phyloP scores from a whole-genome alignment of 2,888 invertebrate genomes.

The Isoperla grammatica region DNA sequence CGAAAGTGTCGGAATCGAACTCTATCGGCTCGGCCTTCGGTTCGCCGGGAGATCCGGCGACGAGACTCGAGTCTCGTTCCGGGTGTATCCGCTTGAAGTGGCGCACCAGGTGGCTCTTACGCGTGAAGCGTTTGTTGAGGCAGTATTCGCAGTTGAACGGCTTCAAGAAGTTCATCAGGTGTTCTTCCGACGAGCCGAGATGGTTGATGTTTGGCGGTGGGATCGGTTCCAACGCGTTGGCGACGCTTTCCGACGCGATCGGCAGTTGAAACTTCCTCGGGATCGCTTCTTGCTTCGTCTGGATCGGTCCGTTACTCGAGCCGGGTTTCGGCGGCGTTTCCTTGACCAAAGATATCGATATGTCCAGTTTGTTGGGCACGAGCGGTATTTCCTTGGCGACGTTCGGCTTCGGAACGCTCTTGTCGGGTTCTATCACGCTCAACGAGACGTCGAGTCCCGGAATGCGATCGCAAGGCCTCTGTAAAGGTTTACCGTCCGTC shows the following conservation, averaged over 20 bases:
- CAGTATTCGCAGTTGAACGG: constrained; percentile 34
- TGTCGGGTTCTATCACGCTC: background rate
- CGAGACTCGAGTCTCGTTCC: constrained; percentile 25
- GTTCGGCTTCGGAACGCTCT: background rate
- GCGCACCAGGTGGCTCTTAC: constrained; percentile 33
- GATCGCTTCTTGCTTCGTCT: background rate
- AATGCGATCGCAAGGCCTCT: background rate
- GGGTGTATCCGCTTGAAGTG: constrained; percentile 34
- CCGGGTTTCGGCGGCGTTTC: background rate
- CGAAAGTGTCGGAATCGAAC: constrained; percentile 12
- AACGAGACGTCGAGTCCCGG: constrained; percentile 8
- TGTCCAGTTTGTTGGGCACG: constrained; percentile 11
- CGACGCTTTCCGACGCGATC: too few species aligned
- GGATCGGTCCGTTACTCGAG: background rate
- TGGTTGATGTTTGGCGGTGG: too few species aligned
- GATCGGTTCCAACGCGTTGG: too few species aligned
- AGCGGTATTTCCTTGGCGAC: background rate
- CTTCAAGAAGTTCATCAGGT: constrained; percentile 22
- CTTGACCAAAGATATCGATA: background rate
- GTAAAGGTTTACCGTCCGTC: too few species aligned
- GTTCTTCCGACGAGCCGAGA: constrained; percentile 2
- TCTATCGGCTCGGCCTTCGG: background rate
- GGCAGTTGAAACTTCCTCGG: background rate
- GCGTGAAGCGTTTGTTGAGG: constrained; percentile 33
- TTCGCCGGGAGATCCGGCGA: background rate